Evolutionary conservation across 37 sponge, comb jelly and placozoan species (phyloP).

Genomic region (Halichondria panicea): DNA sequence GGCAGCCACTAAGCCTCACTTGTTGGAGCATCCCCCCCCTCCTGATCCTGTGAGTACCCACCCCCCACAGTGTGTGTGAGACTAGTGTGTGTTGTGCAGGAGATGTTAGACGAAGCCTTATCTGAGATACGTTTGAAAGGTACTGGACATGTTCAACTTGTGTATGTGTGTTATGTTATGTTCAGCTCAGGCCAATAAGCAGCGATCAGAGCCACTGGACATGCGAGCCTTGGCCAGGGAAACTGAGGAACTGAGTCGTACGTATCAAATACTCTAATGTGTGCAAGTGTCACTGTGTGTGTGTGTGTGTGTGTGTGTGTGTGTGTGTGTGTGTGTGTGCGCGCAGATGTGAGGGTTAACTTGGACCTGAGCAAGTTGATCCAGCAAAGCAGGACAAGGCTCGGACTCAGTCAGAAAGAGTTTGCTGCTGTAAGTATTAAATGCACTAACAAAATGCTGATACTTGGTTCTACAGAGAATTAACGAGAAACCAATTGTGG

Average conservation of each 20-base stretch:
- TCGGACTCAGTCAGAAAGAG: slow-evolving; percentile 39
- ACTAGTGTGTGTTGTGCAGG: no score
- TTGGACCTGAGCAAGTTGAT: slow-evolving; percentile 50
- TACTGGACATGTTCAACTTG: no score
- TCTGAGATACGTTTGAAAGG: no score
- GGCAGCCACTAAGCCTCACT: slow-evolving; percentile 16
- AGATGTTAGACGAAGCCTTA: no score
- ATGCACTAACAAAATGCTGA: not conserved
- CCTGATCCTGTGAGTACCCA: no score
- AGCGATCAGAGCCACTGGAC: slow-evolving; percentile 22
- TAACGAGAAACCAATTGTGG: slow-evolving; percentile 53
- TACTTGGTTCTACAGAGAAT: slow-evolving; percentile 27
- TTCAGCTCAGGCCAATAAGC: slow-evolving; percentile 18
- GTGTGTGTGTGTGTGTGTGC: not conserved
- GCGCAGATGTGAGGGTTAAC: slow-evolving; percentile 37
- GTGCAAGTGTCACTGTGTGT: not conserved
- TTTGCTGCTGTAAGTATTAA: slow-evolving; percentile 35
- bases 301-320: not conserved
- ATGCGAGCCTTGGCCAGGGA: slow-evolving; percentile 35
- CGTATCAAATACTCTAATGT: not conserved
- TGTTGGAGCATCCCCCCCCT: slow-evolving; percentile 37
- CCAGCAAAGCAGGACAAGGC: slow-evolving; percentile 17
- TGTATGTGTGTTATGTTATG: not conserved
- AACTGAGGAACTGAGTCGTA: slow-evolving; percentile 54
- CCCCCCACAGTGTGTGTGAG: no score